Evolutionary conservation across 2,797 vertebrate species (phyloP), one percentile per base, ranked within the genome.

Genomic region (Hozukius guyotensis): DNA sequence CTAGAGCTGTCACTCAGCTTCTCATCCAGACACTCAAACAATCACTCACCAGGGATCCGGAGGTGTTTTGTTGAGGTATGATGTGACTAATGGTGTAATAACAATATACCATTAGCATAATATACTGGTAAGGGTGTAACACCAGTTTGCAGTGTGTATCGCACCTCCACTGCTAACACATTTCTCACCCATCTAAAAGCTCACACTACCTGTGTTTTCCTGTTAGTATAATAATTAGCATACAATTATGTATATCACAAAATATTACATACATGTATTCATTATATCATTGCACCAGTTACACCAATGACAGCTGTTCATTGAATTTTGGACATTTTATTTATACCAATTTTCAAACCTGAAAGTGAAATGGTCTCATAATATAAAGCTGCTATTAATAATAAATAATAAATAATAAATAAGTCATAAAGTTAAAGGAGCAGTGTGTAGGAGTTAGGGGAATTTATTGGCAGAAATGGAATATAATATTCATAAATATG

Each of bases 1-100:
- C 78, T 65, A 88, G 63, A 87, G 80, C 76, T 86, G 83, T 91
- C 78, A 75, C 85, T 88, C 77, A 75, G 55, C 46, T 60, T 59
- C 67, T 75, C 78, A 22, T 56, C 29, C 25, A 27, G 22, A 63
- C 73, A 18, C 72, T 72, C 72, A 5, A 36, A 71, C 65, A 78
- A 72, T 77, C 78, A 81, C 66, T 56, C 81, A 59, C 20, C 32
- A 6, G 12, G 13, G 0, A 8, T 55, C 31, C 66, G 62, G 12
- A 27, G 29, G 8, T 65, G 25, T 55, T n/a, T 4, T 27, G 18
- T 46, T 5, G 49, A 69, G 52, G 57, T 53, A 71, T 67, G 70
- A 77, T 32, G 14, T 63, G 49, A 77, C 49, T 72, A 32, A 69
- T 59, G 27, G 60, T 49, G 36, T 38, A 32, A 61, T 76, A 63